Conservation (phyloP, 2,888 invertebrate species). For the Microdon myrmicae region DNA sequence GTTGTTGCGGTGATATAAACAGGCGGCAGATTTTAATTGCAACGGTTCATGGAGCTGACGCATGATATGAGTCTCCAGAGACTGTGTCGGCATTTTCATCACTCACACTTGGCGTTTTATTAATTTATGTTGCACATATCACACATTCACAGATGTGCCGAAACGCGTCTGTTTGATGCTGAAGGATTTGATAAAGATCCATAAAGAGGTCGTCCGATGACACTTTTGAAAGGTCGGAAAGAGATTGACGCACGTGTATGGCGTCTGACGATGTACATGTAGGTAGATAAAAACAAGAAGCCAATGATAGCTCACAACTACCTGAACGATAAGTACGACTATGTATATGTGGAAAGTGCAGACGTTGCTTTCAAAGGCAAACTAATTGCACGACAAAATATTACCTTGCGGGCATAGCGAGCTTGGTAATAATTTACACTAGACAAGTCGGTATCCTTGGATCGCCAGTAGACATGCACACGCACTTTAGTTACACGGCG, state of each 20-base stretch:
- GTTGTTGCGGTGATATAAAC: conserved; percentile 45
- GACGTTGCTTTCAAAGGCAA: conserved; percentile 43
- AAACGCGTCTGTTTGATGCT: conserved; percentile 38
- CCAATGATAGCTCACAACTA: conserved; percentile 1
- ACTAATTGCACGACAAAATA: conserved; percentile 59
- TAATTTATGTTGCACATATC: conserved; percentile 50
- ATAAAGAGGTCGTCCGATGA: conserved; percentile 46
- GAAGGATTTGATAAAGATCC: conserved; percentile 47
- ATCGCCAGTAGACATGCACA: conserved; percentile 35
- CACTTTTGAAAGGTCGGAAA: conserved; percentile 42
- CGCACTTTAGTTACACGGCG: conserved; percentile 43
- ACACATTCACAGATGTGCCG: conserved; percentile 30
- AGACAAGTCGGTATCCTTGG: conserved; percentile 55
- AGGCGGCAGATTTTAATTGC: conserved; percentile 50
- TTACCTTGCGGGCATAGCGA: conserved; percentile 64
- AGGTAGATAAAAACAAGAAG: not conserved
- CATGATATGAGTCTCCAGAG: conserved; percentile 49
- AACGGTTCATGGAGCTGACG: conserved; percentile 49
- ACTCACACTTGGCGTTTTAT: conserved; percentile 46
- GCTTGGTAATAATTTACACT: conserved; percentile 66
- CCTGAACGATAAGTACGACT: conserved; percentile 19
- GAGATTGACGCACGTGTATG: conserved; percentile 1
- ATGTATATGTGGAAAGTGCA: conserved; percentile 19
- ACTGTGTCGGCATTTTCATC: conserved; percentile 45
- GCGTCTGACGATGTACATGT: not conserved